Evolutionary conservation across 2,888 invertebrate genomes (phyloP), one percentile per base, ranked within the genome.

Genomic region (Archips xylosteana): DNA sequence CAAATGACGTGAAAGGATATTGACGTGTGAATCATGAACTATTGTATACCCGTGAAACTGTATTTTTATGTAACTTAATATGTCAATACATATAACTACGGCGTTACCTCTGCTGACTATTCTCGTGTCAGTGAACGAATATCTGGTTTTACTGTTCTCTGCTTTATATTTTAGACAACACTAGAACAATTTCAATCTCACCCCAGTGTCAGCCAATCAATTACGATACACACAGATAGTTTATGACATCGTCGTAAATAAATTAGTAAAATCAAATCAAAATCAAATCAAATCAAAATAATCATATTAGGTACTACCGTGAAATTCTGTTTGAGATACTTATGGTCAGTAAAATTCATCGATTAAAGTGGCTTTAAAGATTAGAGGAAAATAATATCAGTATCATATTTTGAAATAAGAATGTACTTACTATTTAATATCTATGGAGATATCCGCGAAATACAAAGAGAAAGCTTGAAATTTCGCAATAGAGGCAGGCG

Each of bases 1-100:
- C 86, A 91, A 92, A 92, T 92, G 91, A 92, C 81, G 88, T 89
- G 88, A 88, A 91, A 90, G 87, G 87, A 88, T 61, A 64, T 64
- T 45, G 42, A 57, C 45, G 45, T 63, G 15, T 57, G 54, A 32
- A 54, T 23, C 15, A 54, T 54, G 12, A 57, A 54, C 15, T 32
- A 57, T 32, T 57, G 23, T 32, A 39, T 5, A 6, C 39, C 23
- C 32, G 32, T 57, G 32, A 57, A 23, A 54, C n/a, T 23, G 51
- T 54, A 8, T 54, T 54, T 54, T 13, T n/a, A 13, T 54, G 9
- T 15, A 54, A 23, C 15, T 23, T 15, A 54, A 45, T 45, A 45
- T 9, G 2, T 12, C 45, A 45, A 3, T 10, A n/a, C n/a, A n/a
- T n/a, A 45, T 45, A 45, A 9, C 45, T 45, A 45, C 45, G 5